Percentiles rank a stretch among this genome's conserved stretches.
phyloP scores from a whole-genome alignment of 2,113 vertebrate genomes.

The Steatornis caripensis region DNA sequence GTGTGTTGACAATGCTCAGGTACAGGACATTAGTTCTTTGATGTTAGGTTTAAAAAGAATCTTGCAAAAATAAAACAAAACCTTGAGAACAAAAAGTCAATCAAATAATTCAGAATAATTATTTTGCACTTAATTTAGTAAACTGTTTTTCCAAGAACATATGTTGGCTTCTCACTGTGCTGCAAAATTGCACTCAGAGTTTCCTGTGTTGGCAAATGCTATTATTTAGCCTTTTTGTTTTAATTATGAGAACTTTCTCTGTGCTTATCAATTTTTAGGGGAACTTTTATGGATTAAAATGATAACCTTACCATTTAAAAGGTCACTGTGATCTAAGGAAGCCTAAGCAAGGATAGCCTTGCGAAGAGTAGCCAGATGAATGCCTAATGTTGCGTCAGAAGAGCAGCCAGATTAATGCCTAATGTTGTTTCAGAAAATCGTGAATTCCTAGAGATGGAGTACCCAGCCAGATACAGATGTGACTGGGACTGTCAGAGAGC shows the following conservation, averaged over 20 bases:
- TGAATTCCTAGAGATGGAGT: background rate
- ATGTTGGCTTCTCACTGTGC: background rate
- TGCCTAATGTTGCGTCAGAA: background rate
- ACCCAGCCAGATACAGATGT: background rate
- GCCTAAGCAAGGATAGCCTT: background rate
- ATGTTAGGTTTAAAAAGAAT: background rate
- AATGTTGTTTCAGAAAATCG: background rate
- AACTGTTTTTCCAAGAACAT: background rate
- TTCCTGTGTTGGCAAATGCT: background rate
- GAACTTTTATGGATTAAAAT: background rate
- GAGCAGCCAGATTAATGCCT: background rate
- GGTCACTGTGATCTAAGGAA: background rate
- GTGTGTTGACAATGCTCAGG: background rate
- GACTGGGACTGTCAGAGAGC: background rate
- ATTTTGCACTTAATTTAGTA: background rate
- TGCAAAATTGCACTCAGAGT: background rate
- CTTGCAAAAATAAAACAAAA: background rate
- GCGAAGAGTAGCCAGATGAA: background rate
- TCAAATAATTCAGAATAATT: background rate
- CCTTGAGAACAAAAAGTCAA: background rate
- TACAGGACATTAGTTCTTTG: background rate
- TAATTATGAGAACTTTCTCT: background rate
- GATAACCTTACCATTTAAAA: background rate
- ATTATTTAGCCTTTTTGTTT: background rate
- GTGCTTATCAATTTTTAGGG: background rate